phyloP scores from a whole-genome alignment of 2,888 invertebrate genomes.

The Baccha elongata region DNA sequence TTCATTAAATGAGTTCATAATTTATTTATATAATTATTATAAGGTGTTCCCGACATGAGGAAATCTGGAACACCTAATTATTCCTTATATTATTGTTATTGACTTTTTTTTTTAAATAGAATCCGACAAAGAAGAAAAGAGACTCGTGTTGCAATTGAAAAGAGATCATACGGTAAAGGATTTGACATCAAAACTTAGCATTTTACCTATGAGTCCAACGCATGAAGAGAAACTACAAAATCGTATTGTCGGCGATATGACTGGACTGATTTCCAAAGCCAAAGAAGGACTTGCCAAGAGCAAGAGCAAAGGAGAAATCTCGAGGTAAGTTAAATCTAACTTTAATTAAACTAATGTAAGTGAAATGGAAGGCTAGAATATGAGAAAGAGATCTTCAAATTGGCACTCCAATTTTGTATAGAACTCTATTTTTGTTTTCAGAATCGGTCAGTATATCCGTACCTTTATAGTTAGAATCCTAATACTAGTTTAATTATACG shows the following conservation, averaged over 20 bases:
- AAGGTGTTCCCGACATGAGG: conserved; percentile 9
- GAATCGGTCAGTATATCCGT: too few relatives aligned
- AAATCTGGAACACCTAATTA: neutral
- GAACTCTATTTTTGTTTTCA: too few relatives aligned
- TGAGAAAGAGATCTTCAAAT: too few relatives aligned
- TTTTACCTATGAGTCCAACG: conserved; percentile 84
- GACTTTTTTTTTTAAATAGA: conserved; percentile 79
- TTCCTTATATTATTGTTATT: neutral
- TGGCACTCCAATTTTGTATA: too few relatives aligned
- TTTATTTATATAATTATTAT: conserved; percentile 1
- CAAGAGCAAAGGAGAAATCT: conserved; percentile 88
- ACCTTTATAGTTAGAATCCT: too few relatives aligned
- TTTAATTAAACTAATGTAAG: too few relatives aligned
- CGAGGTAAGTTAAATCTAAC: conserved; percentile 77
- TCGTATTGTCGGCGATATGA: conserved; percentile 90
- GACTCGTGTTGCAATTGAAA: conserved; percentile 87
- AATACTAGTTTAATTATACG: too few relatives aligned
- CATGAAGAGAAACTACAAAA: conserved; percentile 85
- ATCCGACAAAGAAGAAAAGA: conserved; percentile 84
- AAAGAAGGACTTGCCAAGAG: conserved; percentile 95
- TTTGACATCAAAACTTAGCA: conserved; percentile 92
- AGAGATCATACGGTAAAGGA: conserved; percentile 94
- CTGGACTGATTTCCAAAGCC: conserved; percentile 95
- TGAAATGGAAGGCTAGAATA: too few relatives aligned
- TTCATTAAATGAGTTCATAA: too few relatives aligned